A percentile compares a stretch with the other conserved stretches of the same genome.
Conservation (phyloP, 1,140 invertebrate species). For the Asbolus verrucosus region DNA sequence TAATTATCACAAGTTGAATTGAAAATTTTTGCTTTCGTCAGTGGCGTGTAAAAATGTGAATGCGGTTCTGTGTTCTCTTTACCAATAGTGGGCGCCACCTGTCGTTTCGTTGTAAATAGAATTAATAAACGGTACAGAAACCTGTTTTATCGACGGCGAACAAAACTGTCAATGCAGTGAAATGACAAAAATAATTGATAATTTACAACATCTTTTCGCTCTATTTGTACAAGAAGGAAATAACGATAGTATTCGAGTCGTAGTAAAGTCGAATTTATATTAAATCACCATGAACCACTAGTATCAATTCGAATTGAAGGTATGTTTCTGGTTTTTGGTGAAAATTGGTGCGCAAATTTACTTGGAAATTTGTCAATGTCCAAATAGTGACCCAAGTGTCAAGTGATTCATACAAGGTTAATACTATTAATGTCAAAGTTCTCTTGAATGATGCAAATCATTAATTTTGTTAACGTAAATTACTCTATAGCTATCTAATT, state of each 20-base stretch:
- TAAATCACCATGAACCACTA: conserved; percentile 13
- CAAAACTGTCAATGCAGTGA: conserved; percentile 27
- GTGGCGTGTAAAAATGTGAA: no score
- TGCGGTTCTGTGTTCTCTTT: not conserved
- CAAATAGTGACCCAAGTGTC: conserved; percentile 49
- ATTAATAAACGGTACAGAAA: not conserved
- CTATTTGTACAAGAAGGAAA: conserved; percentile 10
- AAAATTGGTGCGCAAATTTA: conserved; percentile 42
- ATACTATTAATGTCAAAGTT: conserved; percentile 55
- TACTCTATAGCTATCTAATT: conserved; percentile 25
- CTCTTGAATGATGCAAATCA: conserved; percentile 46
- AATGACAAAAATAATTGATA: conserved; percentile 37
- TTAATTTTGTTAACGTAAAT: conserved; percentile 24
- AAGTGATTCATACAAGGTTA: conserved; percentile 55
- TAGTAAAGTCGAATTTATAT: not conserved
- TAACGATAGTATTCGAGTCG: not conserved
- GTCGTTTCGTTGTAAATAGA: not conserved
- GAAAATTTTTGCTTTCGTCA: no score
- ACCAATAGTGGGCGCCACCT: not conserved
- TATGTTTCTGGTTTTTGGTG: not conserved
- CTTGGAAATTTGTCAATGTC: conserved; percentile 47
- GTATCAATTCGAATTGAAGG: conserved; percentile 7
- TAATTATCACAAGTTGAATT: no score
- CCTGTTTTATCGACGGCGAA: not conserved
- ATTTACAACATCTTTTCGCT: conserved; percentile 32